phyloP scores from a whole-genome alignment of 1,140 invertebrate species.

The Argopecten irradians region DNA sequence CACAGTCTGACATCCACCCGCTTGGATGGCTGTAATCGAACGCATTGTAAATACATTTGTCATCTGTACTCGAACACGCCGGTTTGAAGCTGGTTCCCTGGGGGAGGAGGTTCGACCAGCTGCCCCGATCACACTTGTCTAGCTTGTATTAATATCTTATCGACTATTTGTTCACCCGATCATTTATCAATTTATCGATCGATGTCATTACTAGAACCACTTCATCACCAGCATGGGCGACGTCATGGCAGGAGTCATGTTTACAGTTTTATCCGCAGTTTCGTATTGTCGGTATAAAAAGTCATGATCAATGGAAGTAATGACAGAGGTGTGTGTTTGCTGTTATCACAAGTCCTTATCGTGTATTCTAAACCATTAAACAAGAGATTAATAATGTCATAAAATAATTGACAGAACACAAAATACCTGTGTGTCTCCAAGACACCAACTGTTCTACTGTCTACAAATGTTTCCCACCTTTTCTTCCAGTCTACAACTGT shows the following conservation, averaged over 20 bases:
- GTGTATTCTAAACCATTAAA: no score
- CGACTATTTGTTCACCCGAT: background rate
- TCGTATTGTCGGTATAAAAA: no score
- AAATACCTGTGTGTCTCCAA: no score
- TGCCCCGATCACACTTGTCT: background rate
- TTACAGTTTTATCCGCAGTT: background rate
- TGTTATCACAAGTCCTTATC: no score
- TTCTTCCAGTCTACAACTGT: no score
- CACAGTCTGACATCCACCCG: background rate
- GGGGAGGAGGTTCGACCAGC: background rate
- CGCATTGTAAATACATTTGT: background rate
- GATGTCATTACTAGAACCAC: background rate
- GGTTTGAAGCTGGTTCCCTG: background rate
- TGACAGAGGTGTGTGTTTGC: no score
- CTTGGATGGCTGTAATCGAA: background rate
- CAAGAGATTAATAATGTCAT: no score
- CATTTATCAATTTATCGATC: background rate
- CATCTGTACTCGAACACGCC: conserved; percentile 2
- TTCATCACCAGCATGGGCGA: background rate
- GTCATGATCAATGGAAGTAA: no score
- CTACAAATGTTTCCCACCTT: no score
- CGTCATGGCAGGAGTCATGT: background rate
- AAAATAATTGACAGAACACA: no score
- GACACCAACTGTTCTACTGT: no score
- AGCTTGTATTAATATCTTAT: background rate